Evolutionary conservation across 1,140 invertebrate genomes (phyloP).

Genomic region (Drosophila pruinosa): DNA sequence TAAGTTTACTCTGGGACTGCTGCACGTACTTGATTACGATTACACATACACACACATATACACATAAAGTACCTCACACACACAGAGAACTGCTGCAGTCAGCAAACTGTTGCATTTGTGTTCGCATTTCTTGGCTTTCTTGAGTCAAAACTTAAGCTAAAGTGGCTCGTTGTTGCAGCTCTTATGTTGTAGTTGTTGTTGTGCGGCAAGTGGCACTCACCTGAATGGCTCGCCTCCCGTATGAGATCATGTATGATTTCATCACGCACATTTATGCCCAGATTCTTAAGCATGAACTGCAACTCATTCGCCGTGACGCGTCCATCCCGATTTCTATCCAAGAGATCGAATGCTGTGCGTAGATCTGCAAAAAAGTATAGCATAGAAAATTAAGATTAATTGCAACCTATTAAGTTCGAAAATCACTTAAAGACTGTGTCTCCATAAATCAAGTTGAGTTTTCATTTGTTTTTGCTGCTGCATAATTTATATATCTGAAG

Average conservation of each 20-base stretch:
- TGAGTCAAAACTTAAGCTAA: constrained; percentile 21
- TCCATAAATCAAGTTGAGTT: constrained; percentile 4
- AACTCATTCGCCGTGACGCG: constrained; percentile 88
- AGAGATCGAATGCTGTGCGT: constrained; percentile 88
- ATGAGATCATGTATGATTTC: constrained; percentile 88
- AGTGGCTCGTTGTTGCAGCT: constrained; percentile 16
- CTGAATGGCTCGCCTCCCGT: constrained; percentile 87
- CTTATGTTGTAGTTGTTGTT: not conserved
- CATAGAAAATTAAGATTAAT: not conserved
- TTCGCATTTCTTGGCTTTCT: constrained; percentile 1
- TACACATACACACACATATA: not conserved
- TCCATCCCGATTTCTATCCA: constrained; percentile 90
- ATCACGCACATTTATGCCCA: constrained; percentile 89
- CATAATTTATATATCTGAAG: constrained; percentile 1
- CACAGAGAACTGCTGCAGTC: not conserved
- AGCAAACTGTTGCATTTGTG: constrained; percentile 56
- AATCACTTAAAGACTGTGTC: not conserved
- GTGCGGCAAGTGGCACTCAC: constrained; percentile 75
- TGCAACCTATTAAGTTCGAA: not conserved
- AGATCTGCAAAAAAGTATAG: constrained; percentile 87
- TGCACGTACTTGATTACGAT: not conserved
- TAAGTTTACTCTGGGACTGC: not conserved
- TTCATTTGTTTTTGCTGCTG: not conserved
- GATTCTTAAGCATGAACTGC: constrained; percentile 89
- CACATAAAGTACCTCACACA: not conserved